Evolutionary conservation across 2,888 invertebrate genomes (phyloP).

Genomic region (Glaucopsyche alexis): DNA sequence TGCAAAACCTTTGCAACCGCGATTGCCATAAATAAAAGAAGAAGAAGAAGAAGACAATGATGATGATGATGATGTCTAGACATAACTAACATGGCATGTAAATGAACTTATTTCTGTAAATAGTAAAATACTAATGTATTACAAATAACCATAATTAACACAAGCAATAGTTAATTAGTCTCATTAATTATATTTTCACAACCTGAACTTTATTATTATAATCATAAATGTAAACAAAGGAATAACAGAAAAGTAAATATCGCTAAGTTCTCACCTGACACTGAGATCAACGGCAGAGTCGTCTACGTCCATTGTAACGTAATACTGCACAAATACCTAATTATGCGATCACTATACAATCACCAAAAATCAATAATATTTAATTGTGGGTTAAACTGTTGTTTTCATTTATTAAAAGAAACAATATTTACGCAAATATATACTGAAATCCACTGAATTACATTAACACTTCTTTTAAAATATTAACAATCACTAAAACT

Average conservation of each 20-base stretch:
- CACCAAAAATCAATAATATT: conserved; percentile 31
- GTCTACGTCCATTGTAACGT: conserved; percentile 90
- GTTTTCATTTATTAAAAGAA: neutral
- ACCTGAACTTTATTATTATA: neutral
- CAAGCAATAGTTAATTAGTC: neutral
- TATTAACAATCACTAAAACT: neutral
- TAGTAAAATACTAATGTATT: neutral
- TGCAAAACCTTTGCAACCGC: no score
- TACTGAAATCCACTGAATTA: neutral
- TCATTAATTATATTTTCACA: neutral
- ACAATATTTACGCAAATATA: neutral
- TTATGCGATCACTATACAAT: conserved; percentile 38
- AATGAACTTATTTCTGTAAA: neutral
- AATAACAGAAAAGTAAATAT: conserved; percentile 27
- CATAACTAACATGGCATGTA: no score
- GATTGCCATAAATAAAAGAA: no score
- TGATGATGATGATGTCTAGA: no score
- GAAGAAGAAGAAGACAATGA: no score
- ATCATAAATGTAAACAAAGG: conserved; percentile 4
- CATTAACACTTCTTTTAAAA: neutral
- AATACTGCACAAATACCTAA: conserved; percentile 42
- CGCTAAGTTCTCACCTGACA: conserved; percentile 81
- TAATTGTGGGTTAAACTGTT: conserved; percentile 21
- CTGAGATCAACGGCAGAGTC: conserved; percentile 94
- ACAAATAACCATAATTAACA: neutral